These are phyloP conservation scores for Heliocidaris erythrogramma DNA, from an alignment of 35 echinoderm and acorn worm species.

Conservation along the genomic window DNA sequence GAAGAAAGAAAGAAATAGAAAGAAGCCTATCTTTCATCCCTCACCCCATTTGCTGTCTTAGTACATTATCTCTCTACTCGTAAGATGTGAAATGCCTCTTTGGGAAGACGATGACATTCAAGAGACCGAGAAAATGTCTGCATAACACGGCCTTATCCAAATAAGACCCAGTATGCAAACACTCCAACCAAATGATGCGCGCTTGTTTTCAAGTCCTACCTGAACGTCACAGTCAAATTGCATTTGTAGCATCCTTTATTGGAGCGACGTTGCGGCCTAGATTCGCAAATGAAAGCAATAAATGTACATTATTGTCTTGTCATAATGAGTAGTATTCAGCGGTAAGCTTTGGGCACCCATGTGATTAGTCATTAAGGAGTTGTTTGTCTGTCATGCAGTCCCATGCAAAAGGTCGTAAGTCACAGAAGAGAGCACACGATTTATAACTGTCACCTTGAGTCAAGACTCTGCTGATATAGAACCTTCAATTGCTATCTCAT, in stretches of 20 bases:
- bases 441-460: not conserved
- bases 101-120: too few species aligned
- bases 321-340: not conserved
- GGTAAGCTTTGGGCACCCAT: not conserved
- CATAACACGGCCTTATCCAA: not conserved
- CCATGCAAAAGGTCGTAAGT: not conserved
- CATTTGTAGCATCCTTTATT: not conserved
- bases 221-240: not conserved
- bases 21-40: too few species aligned
- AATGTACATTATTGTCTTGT: not conserved
- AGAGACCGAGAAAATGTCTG: too few species aligned
- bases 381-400: not conserved
- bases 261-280: not conserved
- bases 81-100: too few species aligned
- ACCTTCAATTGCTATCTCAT: not conserved
- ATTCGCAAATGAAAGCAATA: not conserved
- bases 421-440: not conserved
- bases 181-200: not conserved
- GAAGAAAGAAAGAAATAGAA: too few species aligned
- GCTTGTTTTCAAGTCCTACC: not conserved
- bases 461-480: not conserved
- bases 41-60: too few species aligned
- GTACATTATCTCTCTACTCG: too few species aligned
- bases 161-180: not conserved
- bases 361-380: not conserved